Conservation (phyloP, 2,888 invertebrate genomes). For the Mechanitis mazaeus region DNA sequence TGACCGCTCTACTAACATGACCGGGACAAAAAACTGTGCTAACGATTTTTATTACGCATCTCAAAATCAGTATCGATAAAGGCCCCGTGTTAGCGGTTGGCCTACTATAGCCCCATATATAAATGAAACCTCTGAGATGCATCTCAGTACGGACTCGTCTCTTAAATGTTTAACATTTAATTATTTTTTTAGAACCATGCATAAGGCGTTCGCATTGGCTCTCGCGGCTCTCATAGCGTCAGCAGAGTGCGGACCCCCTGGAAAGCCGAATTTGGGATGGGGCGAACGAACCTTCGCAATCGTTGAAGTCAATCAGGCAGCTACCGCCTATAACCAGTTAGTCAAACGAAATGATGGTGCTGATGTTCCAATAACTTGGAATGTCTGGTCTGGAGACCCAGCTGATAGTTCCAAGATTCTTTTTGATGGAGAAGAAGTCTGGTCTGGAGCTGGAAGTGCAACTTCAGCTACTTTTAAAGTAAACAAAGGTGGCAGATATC, state of each 20-base stretch:
- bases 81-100: slow-evolving; percentile 68
- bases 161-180: slow-evolving; percentile 40
- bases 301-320: slow-evolving; percentile 70
- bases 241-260: slow-evolving; percentile 56
- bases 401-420: slow-evolving; percentile 57
- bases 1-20: slow-evolving; percentile 59
- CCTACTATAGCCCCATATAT: slow-evolving; percentile 69
- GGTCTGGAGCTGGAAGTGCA: slow-evolving; percentile 57
- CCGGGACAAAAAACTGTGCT: slow-evolving; percentile 66
- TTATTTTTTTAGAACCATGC: slow-evolving; percentile 30
- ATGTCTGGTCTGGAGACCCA: slow-evolving; percentile 67
- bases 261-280: slow-evolving; percentile 66
- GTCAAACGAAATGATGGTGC: slow-evolving; percentile 61
- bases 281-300: slow-evolving; percentile 68
- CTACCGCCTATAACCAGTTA: slow-evolving; percentile 70
- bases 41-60: slow-evolving; percentile 67
- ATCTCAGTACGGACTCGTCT: slow-evolving; percentile 57
- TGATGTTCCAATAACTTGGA: slow-evolving; percentile 69
- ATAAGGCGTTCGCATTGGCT: slow-evolving; percentile 46
- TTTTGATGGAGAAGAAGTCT: slow-evolving; percentile 57
- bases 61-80: slow-evolving; percentile 56
- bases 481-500: slow-evolving; percentile 66
- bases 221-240: slow-evolving; percentile 45
- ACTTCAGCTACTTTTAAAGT: slow-evolving; percentile 63
- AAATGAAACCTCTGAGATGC: slow-evolving; percentile 56